Percentiles rank a stretch among this genome's conserved stretches.
phyloP scores from a whole-genome alignment of 1,140 invertebrate genomes.

The Hylyphantes graminicola region DNA sequence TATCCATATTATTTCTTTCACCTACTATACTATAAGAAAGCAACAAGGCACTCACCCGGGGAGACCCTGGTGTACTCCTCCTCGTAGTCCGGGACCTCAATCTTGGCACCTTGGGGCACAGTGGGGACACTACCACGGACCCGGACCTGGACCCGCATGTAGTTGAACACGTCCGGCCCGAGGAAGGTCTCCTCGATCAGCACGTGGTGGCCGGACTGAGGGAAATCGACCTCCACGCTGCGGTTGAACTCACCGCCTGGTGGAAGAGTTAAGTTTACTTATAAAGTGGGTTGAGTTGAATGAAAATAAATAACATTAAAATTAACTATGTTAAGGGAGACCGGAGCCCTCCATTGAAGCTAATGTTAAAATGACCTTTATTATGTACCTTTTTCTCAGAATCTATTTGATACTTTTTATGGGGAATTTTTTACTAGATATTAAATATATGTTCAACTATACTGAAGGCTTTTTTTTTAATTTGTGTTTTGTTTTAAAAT shows the following conservation, averaged over 20 bases:
- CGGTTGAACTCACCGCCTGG: slow-evolving; percentile 86
- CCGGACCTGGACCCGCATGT: slow-evolving; percentile 81
- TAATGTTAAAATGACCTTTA: too few relatives aligned
- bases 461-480: too few relatives aligned
- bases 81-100: slow-evolving; percentile 82
- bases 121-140: slow-evolving; percentile 82
- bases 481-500: too few relatives aligned
- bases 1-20: neutral
- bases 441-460: too few relatives aligned
- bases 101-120: slow-evolving; percentile 73
- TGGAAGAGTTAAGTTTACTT: slow-evolving; percentile 47
- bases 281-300: too few relatives aligned
- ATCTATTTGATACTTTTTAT: too few relatives aligned
- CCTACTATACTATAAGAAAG: neutral
- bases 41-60: slow-evolving; percentile 69
- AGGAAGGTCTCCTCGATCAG: slow-evolving; percentile 81
- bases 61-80: slow-evolving; percentile 82
- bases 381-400: too few relatives aligned
- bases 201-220: slow-evolving; percentile 77
- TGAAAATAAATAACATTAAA: too few relatives aligned
- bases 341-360: too few relatives aligned
- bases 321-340: too few relatives aligned
- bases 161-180: slow-evolving; percentile 91
- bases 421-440: too few relatives aligned
- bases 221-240: slow-evolving; percentile 79